Conservation (phyloP, 1,140 invertebrate species). For the Calosoma granatense region DNA sequence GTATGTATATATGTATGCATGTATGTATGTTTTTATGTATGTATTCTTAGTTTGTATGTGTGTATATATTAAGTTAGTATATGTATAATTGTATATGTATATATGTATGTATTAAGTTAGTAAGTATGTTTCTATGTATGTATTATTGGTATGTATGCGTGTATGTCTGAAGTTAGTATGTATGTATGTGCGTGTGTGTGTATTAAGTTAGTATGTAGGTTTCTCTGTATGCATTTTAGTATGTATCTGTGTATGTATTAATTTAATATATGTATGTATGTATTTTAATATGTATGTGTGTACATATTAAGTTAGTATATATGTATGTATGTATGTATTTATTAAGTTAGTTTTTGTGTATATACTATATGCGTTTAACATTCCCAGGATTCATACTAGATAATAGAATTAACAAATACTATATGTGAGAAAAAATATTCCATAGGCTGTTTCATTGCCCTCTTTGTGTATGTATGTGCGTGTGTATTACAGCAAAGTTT, state of each 20-base stretch:
- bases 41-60: not conserved
- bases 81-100: not conserved
- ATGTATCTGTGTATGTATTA: not conserved
- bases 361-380: no score
- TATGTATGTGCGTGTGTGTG: not conserved
- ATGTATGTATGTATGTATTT: conserved; percentile 6
- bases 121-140: not conserved
- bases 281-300: not conserved
- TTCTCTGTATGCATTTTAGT: not conserved
- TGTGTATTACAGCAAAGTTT: no score
- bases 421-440: no score
- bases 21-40: not conserved
- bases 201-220: not conserved
- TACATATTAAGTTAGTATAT: not conserved
- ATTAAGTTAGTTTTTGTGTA: no score
- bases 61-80: not conserved
- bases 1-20: not conserved
- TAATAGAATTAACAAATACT: no score
- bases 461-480: no score
- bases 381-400: no score
- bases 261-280: not conserved
- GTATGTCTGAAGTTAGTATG: no score
- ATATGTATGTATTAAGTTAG: not conserved
- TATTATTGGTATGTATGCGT: conserved; percentile 1
- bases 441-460: no score